Percentiles rank a stretch among this genome's conserved stretches.
Evolutionary conservation across 2,888 invertebrate species (phyloP).

Genomic region (Drosophila macrothrix): DNA sequence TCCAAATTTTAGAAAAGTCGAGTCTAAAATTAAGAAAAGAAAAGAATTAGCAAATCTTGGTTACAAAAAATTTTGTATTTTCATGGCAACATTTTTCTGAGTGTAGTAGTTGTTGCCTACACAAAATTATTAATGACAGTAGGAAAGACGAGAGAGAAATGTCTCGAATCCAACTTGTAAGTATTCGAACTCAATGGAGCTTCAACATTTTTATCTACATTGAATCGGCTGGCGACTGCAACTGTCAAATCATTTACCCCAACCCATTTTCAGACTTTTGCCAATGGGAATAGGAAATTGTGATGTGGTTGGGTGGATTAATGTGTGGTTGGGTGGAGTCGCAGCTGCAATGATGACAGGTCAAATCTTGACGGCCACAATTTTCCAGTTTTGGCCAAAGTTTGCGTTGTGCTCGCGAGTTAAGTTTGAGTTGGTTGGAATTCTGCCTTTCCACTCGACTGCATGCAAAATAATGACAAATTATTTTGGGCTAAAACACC

Average conservation of each 20-base stretch:
- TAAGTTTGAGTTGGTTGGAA: background rate
- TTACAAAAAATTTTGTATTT: background rate
- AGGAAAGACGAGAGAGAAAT: conserved; percentile 5
- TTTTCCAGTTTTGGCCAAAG: conserved; percentile 27
- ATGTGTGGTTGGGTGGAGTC: background rate
- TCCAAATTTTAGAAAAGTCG: background rate
- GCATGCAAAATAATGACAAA: conserved; percentile 70
- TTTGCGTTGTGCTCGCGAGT: conserved; percentile 23
- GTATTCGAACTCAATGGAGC: background rate
- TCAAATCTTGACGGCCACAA: conserved; percentile 28
- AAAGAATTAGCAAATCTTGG: background rate
- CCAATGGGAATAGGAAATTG: background rate
- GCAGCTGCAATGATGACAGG: conserved; percentile 37
- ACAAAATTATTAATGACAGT: conserved; percentile 21
- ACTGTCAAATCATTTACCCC: conserved; percentile 24
- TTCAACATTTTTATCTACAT: background rate
- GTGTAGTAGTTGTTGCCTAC: conserved; percentile 3
- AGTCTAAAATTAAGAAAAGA: background rate
- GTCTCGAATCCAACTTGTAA: background rate
- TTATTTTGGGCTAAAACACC: conserved; percentile 26
- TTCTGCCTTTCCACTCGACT: conserved; percentile 45
- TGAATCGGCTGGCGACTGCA: conserved; percentile 14
- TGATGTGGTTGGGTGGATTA: background rate
- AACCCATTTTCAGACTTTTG: conserved; percentile 7
- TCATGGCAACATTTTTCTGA: rapidly evolving